Evolutionary conservation across 53 echinoderm and acorn worm species (phyloP), one percentile per base, ranked within the genome.

Genomic region (Pentamera pediparva): DNA sequence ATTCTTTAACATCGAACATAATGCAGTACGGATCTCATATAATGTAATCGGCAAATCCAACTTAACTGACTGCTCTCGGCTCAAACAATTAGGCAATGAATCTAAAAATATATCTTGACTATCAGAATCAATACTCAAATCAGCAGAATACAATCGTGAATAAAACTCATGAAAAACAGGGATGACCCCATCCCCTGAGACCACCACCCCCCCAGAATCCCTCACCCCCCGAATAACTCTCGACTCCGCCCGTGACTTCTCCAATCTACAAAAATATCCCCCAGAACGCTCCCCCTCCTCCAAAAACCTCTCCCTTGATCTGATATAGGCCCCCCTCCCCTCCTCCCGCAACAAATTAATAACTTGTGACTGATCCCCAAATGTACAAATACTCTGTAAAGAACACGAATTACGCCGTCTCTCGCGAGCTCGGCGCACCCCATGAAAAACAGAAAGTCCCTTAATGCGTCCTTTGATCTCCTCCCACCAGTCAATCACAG

Each of bases 121-220:
- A 39, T 4, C 39, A 38, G 4, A 4, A 19, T 64, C 39, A 4
- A 64, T 4, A 35, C 10, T 38, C 3, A 26, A 9, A 15, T 38
- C 64, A 10, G n/a, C 19, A 36, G 64, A 22, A 10, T 35, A 64
- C 3, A 64, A 21, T 1, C 5, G 18, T 22, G 37, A 35, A 21
- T 64, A 62, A 35, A 62, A 62, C 11, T 62, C 64, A 2, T 64
- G 38, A 64, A 64, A 64, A 19, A 64, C 64, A 2, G 25, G 37
- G 39, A 38, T 33, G 25, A 40, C 21, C 19, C 39, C 64, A 6
- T 64, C 39, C 28, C 39, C 39, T 4, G 7, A 39, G n/a, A 38
- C 64, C 3, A 38, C 11, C 5, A 7, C 39, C 5, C 39, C 64
- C 18, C 39, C 2, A 0, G 17, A 10, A 18, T 0, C 35, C 15